phyloP scores from a whole-genome alignment of 2,888 invertebrate species.

The Anticlea derivata region DNA sequence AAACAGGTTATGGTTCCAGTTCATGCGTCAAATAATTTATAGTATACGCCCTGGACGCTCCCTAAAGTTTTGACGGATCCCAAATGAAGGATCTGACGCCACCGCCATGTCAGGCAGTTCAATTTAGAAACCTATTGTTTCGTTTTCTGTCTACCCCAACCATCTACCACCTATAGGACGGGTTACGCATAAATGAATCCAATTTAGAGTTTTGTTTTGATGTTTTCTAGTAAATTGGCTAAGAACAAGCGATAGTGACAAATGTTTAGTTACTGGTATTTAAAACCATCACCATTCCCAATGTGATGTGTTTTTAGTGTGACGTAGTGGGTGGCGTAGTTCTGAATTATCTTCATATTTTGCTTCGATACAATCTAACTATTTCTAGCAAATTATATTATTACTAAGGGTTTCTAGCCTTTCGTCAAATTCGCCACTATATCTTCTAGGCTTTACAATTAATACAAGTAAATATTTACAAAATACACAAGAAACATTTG shows the following conservation, averaged over 20 bases:
- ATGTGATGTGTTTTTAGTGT: too few relatives aligned
- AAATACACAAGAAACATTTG: too few relatives aligned
- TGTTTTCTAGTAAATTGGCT: conserved; percentile 51
- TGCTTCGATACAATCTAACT: too few relatives aligned
- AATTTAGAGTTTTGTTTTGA: conserved; percentile 65
- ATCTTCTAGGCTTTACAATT: not conserved
- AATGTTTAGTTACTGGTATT: conserved; percentile 2
- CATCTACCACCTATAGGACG: conserved; percentile 59
- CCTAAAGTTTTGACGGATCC: conserved; percentile 57
- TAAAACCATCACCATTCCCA: too few relatives aligned
- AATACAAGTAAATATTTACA: too few relatives aligned
- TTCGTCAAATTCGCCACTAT: too few relatives aligned
- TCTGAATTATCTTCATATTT: too few relatives aligned
- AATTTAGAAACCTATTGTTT: conserved; percentile 68
- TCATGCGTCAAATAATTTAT: too few relatives aligned
- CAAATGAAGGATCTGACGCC: conserved; percentile 55
- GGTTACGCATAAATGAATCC: conserved; percentile 71
- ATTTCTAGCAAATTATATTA: too few relatives aligned
- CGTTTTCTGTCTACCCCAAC: conserved; percentile 68
- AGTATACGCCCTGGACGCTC: conserved; percentile 27
- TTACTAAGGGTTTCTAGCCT: too few relatives aligned
- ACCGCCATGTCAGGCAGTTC: conserved; percentile 66
- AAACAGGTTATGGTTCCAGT: too few relatives aligned
- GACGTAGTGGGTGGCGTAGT: too few relatives aligned
- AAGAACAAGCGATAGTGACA: not conserved